Evolutionary conservation across 1,140 invertebrate genomes (phyloP).

Genomic region (Drosophila mauritiana): DNA sequence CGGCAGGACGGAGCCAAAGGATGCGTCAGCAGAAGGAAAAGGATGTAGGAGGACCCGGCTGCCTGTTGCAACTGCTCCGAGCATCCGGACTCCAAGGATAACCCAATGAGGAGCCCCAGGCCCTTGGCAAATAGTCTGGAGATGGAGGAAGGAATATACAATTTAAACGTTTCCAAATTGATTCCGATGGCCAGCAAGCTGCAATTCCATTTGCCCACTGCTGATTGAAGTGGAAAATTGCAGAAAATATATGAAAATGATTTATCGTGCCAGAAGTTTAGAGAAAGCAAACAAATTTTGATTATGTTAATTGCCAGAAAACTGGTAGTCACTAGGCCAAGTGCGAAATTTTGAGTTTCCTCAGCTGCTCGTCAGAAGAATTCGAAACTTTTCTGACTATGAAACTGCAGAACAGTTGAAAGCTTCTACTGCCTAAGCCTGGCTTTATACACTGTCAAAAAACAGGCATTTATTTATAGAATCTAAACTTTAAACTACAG

Average conservation of each 20-base stretch:
- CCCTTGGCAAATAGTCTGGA: slow-evolving; percentile 22
- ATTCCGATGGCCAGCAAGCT: slow-evolving; percentile 20
- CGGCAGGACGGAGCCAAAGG: slow-evolving; percentile 18
- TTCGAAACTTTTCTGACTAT: slow-evolving; percentile 16
- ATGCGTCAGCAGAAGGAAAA: slow-evolving; percentile 1
- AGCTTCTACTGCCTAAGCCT: slow-evolving; percentile 1
- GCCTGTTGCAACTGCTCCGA: slow-evolving; percentile 54
- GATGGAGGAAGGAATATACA: slow-evolving; percentile 26
- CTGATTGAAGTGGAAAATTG: slow-evolving; percentile 15
- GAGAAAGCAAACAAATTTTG: slow-evolving; percentile 4
- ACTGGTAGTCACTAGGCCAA: slow-evolving; percentile 21
- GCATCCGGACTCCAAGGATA: slow-evolving; percentile 36
- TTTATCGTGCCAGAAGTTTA: background rate
- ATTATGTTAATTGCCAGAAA: slow-evolving; percentile 29
- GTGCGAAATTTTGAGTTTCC: slow-evolving; percentile 12
- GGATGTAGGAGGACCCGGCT: background rate
- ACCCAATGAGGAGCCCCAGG: slow-evolving; percentile 28
- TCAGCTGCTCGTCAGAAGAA: slow-evolving; percentile 12
- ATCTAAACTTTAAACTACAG: background rate
- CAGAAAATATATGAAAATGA: background rate
- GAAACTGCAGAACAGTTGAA: slow-evolving; percentile 15
- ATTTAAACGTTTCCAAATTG: slow-evolving; percentile 54
- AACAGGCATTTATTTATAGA: background rate
- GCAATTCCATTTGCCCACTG: slow-evolving; percentile 41
- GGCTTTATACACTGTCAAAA: background rate